A percentile compares a stretch with the other conserved stretches of the same genome.
These are phyloP conservation scores for Tetrax tetrax DNA, from an alignment of 2,113 vertebrate species.

Conservation along the genomic window DNA sequence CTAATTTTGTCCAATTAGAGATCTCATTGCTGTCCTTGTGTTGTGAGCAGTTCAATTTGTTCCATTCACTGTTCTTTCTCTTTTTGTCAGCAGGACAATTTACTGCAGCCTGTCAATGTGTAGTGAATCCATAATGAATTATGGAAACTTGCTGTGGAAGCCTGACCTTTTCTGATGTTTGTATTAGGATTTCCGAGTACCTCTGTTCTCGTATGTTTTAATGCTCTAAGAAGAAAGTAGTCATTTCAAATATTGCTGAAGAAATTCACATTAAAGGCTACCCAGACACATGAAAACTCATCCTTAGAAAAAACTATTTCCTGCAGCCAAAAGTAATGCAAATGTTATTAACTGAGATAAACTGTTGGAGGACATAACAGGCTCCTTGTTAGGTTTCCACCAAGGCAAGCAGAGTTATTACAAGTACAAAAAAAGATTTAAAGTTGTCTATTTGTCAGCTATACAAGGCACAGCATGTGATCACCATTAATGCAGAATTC, in stretches of 20 bases:
- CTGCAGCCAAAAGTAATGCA: background rate
- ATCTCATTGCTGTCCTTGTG: background rate
- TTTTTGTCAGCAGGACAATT: conserved; percentile 49
- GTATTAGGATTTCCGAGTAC: background rate
- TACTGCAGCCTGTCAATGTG: conserved; percentile 36
- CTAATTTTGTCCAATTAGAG: conserved; percentile 19
- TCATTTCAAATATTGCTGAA: background rate
- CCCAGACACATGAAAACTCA: background rate
- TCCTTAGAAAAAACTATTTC: background rate
- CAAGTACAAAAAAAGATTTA: background rate
- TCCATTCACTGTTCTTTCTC: conserved; percentile 38
- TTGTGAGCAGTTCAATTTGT: conserved; percentile 32
- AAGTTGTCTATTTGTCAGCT: background rate
- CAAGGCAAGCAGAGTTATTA: background rate
- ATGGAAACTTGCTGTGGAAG: conserved; percentile 47
- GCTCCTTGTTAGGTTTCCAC: background rate
- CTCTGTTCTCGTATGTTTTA: background rate
- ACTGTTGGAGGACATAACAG: background rate
- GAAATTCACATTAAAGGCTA: background rate
- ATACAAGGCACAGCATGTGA: background rate
- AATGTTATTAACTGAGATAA: background rate
- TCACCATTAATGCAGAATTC: background rate
- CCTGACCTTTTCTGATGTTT: conserved; percentile 36
- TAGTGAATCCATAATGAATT: conserved; percentile 62
- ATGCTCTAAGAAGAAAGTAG: background rate